These are phyloP conservation scores for Pteria penguin DNA, from an alignment of 2,888 invertebrate species.

Conservation along the genomic window DNA sequence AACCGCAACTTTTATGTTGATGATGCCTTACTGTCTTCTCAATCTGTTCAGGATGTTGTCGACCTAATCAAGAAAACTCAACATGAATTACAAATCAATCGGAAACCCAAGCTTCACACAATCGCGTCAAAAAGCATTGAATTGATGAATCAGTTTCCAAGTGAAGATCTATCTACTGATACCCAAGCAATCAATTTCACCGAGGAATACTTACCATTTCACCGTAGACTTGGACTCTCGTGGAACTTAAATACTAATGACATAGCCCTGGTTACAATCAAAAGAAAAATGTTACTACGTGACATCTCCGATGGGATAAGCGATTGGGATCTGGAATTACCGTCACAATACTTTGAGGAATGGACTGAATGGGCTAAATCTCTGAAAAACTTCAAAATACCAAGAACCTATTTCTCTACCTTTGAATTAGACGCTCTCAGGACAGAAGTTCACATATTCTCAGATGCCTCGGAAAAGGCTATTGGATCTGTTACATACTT, in stretches of 20 bases:
- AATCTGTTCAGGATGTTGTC: neutral
- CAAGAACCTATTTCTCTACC: slow-evolving; percentile 6
- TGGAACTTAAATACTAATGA: too few relatives aligned
- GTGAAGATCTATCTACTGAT: slow-evolving; percentile 11
- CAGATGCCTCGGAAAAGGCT: slow-evolving; percentile 43
- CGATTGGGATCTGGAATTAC: slow-evolving; percentile 27
- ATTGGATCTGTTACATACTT: slow-evolving; percentile 42
- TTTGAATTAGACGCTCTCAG: neutral
- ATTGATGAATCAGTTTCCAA: slow-evolving; percentile 28
- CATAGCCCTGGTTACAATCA: slow-evolving; percentile 14
- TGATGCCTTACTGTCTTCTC: neutral
- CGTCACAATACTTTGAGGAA: neutral
- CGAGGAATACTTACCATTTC: slow-evolving; percentile 16
- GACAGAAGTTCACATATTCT: slow-evolving; percentile 35
- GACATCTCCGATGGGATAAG: slow-evolving; percentile 7
- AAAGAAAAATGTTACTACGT: slow-evolving; percentile 29
- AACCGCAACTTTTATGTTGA: neutral
- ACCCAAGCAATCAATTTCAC: slow-evolving; percentile 1
- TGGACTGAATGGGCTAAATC: slow-evolving; percentile 24
- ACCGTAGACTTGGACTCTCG: slow-evolving; percentile 16
- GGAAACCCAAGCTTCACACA: slow-evolving; percentile 37
- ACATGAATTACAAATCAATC: neutral
- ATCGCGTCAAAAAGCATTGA: slow-evolving; percentile 30
- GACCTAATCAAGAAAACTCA: slow-evolving; percentile 15
- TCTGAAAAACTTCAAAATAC: slow-evolving; percentile 17